Evolutionary conservation across 2,797 vertebrate genomes (phyloP), one percentile per base, ranked within the genome.

Genomic region (Cirrhinus mrigala): DNA sequence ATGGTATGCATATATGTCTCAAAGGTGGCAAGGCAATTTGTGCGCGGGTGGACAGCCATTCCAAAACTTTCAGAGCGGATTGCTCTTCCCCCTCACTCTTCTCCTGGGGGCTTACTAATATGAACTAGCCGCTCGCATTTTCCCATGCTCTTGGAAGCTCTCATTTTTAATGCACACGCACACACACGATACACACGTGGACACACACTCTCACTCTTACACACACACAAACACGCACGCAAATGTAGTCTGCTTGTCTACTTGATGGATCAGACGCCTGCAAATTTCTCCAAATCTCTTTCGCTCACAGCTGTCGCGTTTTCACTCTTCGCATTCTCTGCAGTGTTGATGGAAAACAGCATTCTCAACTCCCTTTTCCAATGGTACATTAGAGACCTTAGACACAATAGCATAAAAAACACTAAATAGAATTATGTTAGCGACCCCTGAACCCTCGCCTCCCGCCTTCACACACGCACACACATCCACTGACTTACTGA

Each of bases 11-110:
- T 90, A 81, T 81, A 80, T 84, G 81, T 85, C 74, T 87, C 58
- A 48, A 66, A 70, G 86, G 82, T 84, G 82, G 50, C 56, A 54
- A 85, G 54, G 83, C 40, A 37, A 81, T 86, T 82, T 68, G 71
- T 84, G 81, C 33, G 92, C 87, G 89, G 92, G 92, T 86, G 92
- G 92, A 93, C 88, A 93, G 84, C 85, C 84, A 60, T 90, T 90
- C 85, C 87, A 89, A 82, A 92, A 92, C 88, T 90, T 86, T 87
- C 88, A 90, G 80, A 90, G 90, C 91, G 91, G 89, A 90, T 90
- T 90, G 71, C 87, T 81, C 85, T 89, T 85, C 85, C 86, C 83
- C 79, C 88, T 86, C 87, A 89, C 87, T 87, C 62, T 44, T 90
- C 76, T 90, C 89, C 88, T 73, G 27, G 83, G 81, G 85, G 46